phyloP scores from a whole-genome alignment of 2,113 vertebrate species.

The Phalacrocorax brasilianus region DNA sequence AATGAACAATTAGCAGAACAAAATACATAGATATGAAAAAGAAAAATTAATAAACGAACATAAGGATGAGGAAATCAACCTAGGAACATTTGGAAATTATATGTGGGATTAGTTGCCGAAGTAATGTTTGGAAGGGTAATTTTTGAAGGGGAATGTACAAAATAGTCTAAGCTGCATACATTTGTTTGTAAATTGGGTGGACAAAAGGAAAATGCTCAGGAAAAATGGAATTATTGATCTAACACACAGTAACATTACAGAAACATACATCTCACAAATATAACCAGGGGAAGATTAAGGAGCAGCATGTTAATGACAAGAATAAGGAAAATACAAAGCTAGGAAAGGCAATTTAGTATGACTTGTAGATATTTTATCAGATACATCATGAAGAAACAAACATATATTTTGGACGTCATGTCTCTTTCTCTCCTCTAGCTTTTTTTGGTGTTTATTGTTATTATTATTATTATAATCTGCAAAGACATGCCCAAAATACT shows the following conservation, averaged over 20 bases:
- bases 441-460: neutral
- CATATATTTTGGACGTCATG: neutral
- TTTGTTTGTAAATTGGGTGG: conserved; percentile 63
- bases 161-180: conserved; percentile 63
- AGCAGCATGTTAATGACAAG: conserved; percentile 53
- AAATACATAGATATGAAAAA: neutral
- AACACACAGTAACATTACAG: conserved; percentile 16
- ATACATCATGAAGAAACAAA: conserved; percentile 41
- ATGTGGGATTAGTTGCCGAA: conserved; percentile 54
- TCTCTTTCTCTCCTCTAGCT: neutral
- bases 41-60: neutral
- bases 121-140: conserved; percentile 13
- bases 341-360: neutral
- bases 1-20: neutral
- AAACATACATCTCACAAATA: conserved; percentile 10
- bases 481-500: neutral
- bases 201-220: conserved; percentile 59
- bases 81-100: conserved; percentile 36
- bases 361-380: conserved; percentile 62
- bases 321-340: conserved; percentile 49
- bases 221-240: conserved; percentile 50
- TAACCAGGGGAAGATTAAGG: conserved; percentile 37
- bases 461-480: neutral
- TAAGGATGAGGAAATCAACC: conserved; percentile 25
- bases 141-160: conserved; percentile 27